A percentile compares a stretch with the other conserved stretches of the same genome.
Conservation (phyloP, 2,888 invertebrate species). For the Biston stratarius region DNA sequence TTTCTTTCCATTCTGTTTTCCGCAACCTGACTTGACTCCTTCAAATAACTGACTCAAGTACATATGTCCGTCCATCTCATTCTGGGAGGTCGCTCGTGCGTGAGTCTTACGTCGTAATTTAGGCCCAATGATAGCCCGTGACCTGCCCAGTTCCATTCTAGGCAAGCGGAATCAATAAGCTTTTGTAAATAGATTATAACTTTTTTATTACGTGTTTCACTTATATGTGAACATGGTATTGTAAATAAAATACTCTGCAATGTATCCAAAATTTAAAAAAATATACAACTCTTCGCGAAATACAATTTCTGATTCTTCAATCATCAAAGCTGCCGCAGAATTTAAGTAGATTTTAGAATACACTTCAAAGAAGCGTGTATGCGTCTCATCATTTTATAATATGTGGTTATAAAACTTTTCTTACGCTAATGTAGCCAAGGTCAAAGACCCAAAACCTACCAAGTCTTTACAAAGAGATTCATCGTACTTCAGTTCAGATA, state of each 20-base stretch:
- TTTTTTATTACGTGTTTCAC: not conserved
- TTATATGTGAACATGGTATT: not conserved
- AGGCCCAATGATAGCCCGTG: no score
- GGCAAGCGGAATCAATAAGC: no score
- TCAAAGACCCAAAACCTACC: constrained; percentile 22
- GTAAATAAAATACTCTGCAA: not conserved
- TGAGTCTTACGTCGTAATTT: no score
- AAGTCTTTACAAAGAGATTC: not conserved
- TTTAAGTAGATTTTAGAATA: constrained; percentile 23
- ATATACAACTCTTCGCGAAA: constrained; percentile 2
- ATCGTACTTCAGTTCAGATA: not conserved
- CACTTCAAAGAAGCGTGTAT: constrained; percentile 30
- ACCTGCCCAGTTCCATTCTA: no score
- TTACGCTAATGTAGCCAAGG: constrained; percentile 19
- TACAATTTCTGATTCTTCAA: constrained; percentile 6
- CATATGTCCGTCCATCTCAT: no score
- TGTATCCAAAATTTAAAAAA: not conserved
- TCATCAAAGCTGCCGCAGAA: constrained; percentile 24
- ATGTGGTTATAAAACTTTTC: constrained; percentile 27
- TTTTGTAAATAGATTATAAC: no score
- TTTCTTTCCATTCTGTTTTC: no score
- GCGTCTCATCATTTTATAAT: constrained; percentile 27
- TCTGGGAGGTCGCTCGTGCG: no score
- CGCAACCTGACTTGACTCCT: no score
- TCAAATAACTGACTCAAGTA: no score